phyloP scores from a whole-genome alignment of 1,140 invertebrate genomes.

The Drosophila pruinosa region DNA sequence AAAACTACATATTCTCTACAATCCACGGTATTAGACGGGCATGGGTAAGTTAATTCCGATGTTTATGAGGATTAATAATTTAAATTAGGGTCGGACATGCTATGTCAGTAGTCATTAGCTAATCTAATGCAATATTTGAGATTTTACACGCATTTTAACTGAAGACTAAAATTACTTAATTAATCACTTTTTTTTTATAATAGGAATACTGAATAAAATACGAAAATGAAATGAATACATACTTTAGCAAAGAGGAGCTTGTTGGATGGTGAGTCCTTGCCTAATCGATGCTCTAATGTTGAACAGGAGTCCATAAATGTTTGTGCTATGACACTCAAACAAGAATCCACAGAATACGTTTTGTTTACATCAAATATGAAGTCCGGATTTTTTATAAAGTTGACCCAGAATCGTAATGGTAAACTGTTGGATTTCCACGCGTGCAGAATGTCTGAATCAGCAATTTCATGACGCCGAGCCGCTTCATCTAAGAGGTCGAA shows the following conservation, averaged over 20 bases:
- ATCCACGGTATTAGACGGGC: too few species aligned
- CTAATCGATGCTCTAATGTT: slow-evolving; percentile 92
- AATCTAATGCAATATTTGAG: too few species aligned
- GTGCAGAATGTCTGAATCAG: slow-evolving; percentile 95
- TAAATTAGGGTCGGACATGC: too few species aligned
- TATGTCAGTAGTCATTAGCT: too few species aligned
- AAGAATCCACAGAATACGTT: slow-evolving; percentile 95
- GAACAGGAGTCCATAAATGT: slow-evolving; percentile 98
- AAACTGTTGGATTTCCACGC: slow-evolving; percentile 98
- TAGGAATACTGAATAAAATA: neutral
- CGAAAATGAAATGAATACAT: slow-evolving; percentile 40
- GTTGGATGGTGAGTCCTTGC: slow-evolving; percentile 97
- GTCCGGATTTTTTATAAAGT: slow-evolving; percentile 98
- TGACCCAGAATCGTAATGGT: slow-evolving; percentile 97
- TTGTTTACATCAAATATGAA: slow-evolving; percentile 98
- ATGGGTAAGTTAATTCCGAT: too few species aligned
- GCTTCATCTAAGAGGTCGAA: slow-evolving; percentile 97
- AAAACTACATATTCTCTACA: too few species aligned
- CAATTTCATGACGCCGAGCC: slow-evolving; percentile 91
- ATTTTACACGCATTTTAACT: too few species aligned
- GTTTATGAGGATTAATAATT: too few species aligned
- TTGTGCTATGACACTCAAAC: slow-evolving; percentile 96
- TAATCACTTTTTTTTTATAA: too few species aligned
- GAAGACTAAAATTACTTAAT: too few species aligned
- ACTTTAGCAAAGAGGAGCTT: slow-evolving; percentile 96